Conservation (phyloP, 2,888 invertebrate genomes). For the Thelaira solivaga region DNA sequence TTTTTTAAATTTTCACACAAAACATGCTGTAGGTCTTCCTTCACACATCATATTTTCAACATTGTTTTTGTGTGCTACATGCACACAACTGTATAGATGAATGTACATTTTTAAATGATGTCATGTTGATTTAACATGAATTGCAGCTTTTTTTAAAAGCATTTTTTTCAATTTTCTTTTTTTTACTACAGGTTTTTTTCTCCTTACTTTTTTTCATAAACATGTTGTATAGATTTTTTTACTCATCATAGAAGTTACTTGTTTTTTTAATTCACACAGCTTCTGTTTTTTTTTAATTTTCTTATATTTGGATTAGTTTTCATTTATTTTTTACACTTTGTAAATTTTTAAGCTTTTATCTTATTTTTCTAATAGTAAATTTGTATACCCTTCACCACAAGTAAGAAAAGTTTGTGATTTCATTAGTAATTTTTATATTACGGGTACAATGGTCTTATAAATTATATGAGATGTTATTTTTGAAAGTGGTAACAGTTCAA, state of each 20-base stretch:
- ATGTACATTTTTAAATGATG: conserved; percentile 49
- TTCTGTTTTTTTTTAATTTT: neutral
- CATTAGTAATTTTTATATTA: too few species aligned
- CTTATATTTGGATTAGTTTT: conserved; percentile 31
- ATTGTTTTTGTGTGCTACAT: too few species aligned
- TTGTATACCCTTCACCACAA: too few species aligned
- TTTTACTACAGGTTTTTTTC: neutral
- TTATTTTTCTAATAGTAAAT: conserved; percentile 27
- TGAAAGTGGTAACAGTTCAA: too few species aligned
- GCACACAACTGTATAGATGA: conserved; percentile 10
- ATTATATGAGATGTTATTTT: too few species aligned
- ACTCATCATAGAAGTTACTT: neutral
- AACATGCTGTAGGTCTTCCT: neutral
- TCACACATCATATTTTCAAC: neutral
- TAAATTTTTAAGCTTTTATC: conserved; percentile 27
- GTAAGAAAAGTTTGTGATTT: too few species aligned
- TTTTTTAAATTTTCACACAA: too few species aligned
- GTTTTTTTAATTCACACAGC: neutral
- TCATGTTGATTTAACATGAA: conserved; percentile 61
- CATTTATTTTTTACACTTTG: conserved; percentile 23
- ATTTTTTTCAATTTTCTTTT: neutral
- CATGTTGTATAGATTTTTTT: conserved; percentile 28
- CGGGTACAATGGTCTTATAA: too few species aligned
- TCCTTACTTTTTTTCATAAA: neutral
- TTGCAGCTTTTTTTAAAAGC: conserved; percentile 26